A percentile compares a stretch with the other conserved stretches of the same genome.
phyloP scores from a whole-genome alignment of 2,888 invertebrate species.

The Philhelius pedissequus region DNA sequence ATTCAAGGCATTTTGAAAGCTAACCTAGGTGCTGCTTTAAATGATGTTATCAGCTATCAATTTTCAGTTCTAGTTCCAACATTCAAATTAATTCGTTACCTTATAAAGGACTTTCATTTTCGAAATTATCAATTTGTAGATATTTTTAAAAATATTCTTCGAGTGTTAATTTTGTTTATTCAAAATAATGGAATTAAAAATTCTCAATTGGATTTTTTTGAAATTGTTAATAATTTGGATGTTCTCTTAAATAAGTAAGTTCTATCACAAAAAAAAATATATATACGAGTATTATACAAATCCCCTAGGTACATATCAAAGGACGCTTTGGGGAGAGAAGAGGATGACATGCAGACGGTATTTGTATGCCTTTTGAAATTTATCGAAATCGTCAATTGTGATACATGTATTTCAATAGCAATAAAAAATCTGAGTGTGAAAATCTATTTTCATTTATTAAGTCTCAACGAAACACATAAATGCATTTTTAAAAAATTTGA shows the following conservation, averaged over 20 bases:
- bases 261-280: not conserved
- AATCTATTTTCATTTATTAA: slow-evolving; percentile 25
- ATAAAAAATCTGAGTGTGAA: slow-evolving; percentile 18
- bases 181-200: slow-evolving; percentile 19
- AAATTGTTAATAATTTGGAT: slow-evolving; percentile 32
- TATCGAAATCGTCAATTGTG: slow-evolving; percentile 15
- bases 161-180: slow-evolving; percentile 29
- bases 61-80: slow-evolving; percentile 22
- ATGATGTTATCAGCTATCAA: slow-evolving; percentile 28
- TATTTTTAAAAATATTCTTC: slow-evolving; percentile 53
- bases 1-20: slow-evolving; percentile 6
- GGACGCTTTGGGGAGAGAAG: not conserved
- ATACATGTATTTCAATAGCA: not conserved
- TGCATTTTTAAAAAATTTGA: slow-evolving; percentile 14
- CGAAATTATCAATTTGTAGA: slow-evolving; percentile 26
- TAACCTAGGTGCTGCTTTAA: slow-evolving; percentile 9
- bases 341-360: not conserved
- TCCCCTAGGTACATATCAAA: not conserved
- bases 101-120: slow-evolving; percentile 38
- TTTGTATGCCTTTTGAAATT: slow-evolving; percentile 40
- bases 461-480: not conserved
- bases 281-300: not conserved
- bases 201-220: slow-evolving; percentile 40
- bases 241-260: slow-evolving; percentile 39
- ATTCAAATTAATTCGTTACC: slow-evolving; percentile 25